These are phyloP conservation scores for Silurus meridionalis DNA, from an alignment of 2,113 vertebrate genomes.

Conservation along the genomic window DNA sequence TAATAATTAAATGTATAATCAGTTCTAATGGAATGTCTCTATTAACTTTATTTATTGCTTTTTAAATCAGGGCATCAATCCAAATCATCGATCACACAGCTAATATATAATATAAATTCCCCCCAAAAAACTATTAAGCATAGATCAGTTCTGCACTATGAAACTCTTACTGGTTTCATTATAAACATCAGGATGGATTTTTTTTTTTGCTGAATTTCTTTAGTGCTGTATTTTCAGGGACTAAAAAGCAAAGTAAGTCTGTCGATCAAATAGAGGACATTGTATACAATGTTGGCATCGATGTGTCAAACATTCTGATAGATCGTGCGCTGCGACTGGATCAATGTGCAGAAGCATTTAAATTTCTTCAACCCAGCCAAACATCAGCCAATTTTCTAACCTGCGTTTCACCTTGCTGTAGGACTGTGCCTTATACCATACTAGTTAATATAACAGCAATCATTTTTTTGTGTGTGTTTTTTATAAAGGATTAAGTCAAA, in stretches of 20 bases:
- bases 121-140: neutral
- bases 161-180: neutral
- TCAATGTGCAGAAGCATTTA: constrained; percentile 6
- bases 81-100: neutral
- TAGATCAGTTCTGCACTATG: neutral
- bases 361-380: neutral
- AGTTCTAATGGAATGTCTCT: neutral
- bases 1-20: neutral
- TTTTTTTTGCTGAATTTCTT: neutral
- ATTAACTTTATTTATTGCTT: neutral
- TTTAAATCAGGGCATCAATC: neutral
- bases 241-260: neutral
- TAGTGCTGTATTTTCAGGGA: neutral
- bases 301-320: constrained; percentile 16
- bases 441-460: neutral
- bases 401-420: constrained; percentile 7
- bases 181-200: neutral
- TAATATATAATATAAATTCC: neutral
- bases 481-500: neutral
- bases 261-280: constrained; percentile 3
- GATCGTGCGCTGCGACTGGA: constrained; percentile 1
- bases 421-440: neutral
- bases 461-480: neutral
- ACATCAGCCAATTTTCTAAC: neutral
- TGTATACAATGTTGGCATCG: neutral